These are phyloP conservation scores for Dryadula phaetusa DNA, from an alignment of 2,888 invertebrate genomes.

Conservation along the genomic window DNA sequence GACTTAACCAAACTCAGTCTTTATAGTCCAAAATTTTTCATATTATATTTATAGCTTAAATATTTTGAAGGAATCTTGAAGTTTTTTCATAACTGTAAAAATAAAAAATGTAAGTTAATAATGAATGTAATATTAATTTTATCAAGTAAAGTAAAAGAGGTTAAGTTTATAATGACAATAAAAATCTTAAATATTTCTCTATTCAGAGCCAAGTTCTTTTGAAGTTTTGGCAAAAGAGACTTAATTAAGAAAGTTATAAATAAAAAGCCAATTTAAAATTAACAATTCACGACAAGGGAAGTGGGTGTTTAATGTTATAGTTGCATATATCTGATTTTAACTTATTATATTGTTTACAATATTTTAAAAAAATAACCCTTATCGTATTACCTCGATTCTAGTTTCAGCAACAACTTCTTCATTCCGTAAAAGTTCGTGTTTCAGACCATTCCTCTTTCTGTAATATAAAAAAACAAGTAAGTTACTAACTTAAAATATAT, in stretches of 20 bases:
- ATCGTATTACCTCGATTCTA: slow-evolving; percentile 69
- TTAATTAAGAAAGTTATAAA: no score
- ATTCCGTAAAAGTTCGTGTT: slow-evolving; percentile 75
- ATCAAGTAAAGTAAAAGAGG: no score
- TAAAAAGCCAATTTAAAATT: no score
- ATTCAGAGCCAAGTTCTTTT: no score
- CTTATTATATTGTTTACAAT: neutral
- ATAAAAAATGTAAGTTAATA: slow-evolving; percentile 19
- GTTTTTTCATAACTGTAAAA: slow-evolving; percentile 37
- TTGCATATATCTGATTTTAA: neutral
- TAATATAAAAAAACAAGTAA: slow-evolving; percentile 50
- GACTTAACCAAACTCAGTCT: slow-evolving; percentile 50
- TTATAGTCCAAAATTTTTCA: slow-evolving; percentile 36
- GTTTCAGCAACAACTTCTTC: slow-evolving; percentile 77
- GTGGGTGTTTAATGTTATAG: no score
- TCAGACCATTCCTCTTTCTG: slow-evolving; percentile 76
- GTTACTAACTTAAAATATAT: neutral
- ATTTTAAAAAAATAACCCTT: neutral
- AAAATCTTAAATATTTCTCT: no score
- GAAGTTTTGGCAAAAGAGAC: no score
- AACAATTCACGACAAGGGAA: no score
- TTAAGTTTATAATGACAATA: no score
- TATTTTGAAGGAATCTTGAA: neutral
- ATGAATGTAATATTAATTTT: no score
- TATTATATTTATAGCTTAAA: neutral